Evolutionary conservation across 2,888 invertebrate genomes (phyloP).

Genomic region (Sphaerolaimus hirsutus): DNA sequence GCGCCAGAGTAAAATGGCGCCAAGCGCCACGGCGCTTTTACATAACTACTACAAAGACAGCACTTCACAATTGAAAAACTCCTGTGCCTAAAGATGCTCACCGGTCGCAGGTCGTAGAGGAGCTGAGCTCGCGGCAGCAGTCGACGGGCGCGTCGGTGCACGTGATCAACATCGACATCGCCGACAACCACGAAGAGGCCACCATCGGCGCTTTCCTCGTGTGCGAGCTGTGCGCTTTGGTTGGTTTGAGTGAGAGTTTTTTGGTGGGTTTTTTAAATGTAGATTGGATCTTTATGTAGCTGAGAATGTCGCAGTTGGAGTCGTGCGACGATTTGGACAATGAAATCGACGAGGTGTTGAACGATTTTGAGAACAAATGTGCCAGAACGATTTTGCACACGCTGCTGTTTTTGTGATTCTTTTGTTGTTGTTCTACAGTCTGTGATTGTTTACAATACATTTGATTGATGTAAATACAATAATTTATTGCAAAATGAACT

Average conservation of each 20-base stretch:
- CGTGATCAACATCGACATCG: slow-evolving; percentile 90
- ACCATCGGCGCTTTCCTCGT: slow-evolving; percentile 93
- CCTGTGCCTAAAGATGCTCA: no score
- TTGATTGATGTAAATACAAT: no score
- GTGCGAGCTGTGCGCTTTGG: slow-evolving; percentile 73
- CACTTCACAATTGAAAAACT: no score
- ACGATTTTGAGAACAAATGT: slow-evolving; percentile 66
- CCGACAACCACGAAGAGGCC: slow-evolving; percentile 97
- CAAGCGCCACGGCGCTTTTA: no score
- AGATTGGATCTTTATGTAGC: no score
- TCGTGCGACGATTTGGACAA: slow-evolving; percentile 77
- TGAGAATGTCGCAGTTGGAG: slow-evolving; percentile 55
- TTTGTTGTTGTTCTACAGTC: not conserved
- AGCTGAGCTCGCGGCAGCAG: slow-evolving; percentile 45
- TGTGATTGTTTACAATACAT: no score
- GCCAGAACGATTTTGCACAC: slow-evolving; percentile 63
- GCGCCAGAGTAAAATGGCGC: no score
- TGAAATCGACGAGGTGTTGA: slow-evolving; percentile 81
- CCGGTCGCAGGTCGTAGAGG: slow-evolving; percentile 19
- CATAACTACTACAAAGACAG: no score
- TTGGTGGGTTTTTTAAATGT: no score
- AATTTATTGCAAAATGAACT: no score
- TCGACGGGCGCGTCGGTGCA: slow-evolving; percentile 62
- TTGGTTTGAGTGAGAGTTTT: slow-evolving; percentile 32
- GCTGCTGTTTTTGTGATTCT: slow-evolving; percentile 61